These are phyloP conservation scores for Psilanteris sp. DNA, from an alignment of 1,140 invertebrate genomes.

Conservation along the genomic window DNA sequence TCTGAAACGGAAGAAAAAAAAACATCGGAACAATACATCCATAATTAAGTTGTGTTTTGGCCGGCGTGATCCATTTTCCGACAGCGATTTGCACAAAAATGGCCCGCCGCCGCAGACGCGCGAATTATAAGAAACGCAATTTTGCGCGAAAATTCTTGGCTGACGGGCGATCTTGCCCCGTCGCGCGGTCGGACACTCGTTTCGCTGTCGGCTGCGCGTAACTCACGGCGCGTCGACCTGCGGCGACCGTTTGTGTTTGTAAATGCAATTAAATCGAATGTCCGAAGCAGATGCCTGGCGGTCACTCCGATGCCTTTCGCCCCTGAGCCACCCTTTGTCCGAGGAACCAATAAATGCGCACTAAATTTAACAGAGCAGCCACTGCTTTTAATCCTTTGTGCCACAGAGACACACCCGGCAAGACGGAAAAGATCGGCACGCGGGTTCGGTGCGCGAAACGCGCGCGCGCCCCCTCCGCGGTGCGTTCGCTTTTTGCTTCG, in stretches of 20 bases:
- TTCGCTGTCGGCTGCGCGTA: slow-evolving; percentile 41
- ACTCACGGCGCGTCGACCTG: slow-evolving; percentile 58
- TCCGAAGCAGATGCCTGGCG: slow-evolving; percentile 74
- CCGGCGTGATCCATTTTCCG: too few relatives aligned
- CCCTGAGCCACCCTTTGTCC: slow-evolving; percentile 69
- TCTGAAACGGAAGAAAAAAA: too few relatives aligned
- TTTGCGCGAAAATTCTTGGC: background rate
- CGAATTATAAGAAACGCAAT: too few relatives aligned
- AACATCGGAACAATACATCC: too few relatives aligned
- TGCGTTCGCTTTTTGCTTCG: background rate
- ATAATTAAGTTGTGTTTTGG: too few relatives aligned
- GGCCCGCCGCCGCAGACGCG: too few relatives aligned
- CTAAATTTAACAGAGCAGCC: slow-evolving; percentile 68
- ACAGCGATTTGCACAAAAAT: too few relatives aligned
- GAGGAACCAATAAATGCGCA: slow-evolving; percentile 71
- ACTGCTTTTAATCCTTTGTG: slow-evolving; percentile 60
- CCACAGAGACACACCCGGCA: slow-evolving; percentile 45
- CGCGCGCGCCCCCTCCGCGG: slow-evolving; percentile 1
- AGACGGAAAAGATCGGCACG: slow-evolving; percentile 39
- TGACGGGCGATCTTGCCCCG: slow-evolving; percentile 4
- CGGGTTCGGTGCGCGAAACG: background rate
- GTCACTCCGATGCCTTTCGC: slow-evolving; percentile 68
- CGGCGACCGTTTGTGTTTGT: slow-evolving; percentile 63
- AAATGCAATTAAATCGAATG: slow-evolving; percentile 76
- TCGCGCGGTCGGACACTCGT: slow-evolving; percentile 15